Conservation (phyloP, 2,113 vertebrate species). For the Oryzias curvinotus region DNA sequence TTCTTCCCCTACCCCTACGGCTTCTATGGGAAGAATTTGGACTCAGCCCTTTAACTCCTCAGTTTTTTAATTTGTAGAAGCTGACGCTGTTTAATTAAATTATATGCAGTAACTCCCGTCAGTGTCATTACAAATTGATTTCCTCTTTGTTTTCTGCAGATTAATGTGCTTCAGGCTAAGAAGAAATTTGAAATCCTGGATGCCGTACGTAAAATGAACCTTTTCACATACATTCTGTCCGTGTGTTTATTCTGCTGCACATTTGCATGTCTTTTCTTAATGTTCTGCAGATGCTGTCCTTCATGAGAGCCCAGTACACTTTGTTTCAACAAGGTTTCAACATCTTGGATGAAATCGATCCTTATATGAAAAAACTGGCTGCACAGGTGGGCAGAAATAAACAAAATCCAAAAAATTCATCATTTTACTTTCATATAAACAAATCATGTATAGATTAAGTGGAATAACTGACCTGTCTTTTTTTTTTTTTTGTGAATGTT, state of each 20-base stretch:
- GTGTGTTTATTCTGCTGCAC: neutral
- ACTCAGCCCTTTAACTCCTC: too few species aligned
- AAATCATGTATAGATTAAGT: too few species aligned
- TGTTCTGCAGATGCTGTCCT: constrained; percentile 89
- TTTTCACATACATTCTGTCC: neutral
- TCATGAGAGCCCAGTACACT: constrained; percentile 96
- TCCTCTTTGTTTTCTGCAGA: constrained; percentile 48
- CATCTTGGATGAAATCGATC: constrained; percentile 90
- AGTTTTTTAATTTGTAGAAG: too few species aligned
- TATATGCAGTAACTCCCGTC: too few species aligned
- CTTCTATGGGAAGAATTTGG: too few species aligned
- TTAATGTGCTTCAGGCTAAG: constrained; percentile 83
- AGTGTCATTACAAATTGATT: neutral
- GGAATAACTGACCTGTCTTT: too few species aligned
- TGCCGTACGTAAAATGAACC: constrained; percentile 66
- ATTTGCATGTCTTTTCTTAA: neutral
- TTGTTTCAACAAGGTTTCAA: constrained; percentile 97
- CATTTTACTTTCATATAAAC: too few species aligned
- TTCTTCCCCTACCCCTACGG: too few species aligned
- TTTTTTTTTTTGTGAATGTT: neutral
- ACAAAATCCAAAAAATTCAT: neutral
- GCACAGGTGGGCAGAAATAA: constrained; percentile 79
- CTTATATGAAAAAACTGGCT: constrained; percentile 95
- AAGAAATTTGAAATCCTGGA: constrained; percentile 84
- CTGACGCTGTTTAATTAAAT: too few species aligned